A percentile compares a stretch with the other conserved stretches of the same genome.
Evolutionary conservation across 1,140 invertebrate species (phyloP).

Genomic region (Drosophila asahinai): DNA sequence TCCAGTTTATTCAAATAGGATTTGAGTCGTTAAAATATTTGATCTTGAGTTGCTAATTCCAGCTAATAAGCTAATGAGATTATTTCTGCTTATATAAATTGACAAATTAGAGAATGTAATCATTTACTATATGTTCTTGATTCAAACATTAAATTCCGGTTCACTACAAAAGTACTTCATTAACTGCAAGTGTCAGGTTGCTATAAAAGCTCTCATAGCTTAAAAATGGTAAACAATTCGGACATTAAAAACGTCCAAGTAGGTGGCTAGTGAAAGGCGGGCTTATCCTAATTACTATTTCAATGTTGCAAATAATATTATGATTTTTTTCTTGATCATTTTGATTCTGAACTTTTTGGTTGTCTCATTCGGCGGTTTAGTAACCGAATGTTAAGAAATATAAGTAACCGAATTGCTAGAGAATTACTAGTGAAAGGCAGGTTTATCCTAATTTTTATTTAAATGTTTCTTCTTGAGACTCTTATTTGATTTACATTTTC

Average conservation of each 20-base stretch:
- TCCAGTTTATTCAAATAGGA: background rate
- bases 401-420: too few species aligned
- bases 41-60: background rate
- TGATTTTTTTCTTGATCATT: background rate
- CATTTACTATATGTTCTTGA: background rate
- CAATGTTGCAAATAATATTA: background rate
- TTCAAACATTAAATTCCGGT: constrained; percentile 5
- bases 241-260: background rate
- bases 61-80: background rate
- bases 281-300: background rate
- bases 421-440: background rate
- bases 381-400: too few species aligned
- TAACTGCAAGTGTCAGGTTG: background rate
- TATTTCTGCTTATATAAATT: background rate
- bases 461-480: background rate
- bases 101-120: background rate
- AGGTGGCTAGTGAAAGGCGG: background rate
- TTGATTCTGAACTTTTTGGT: too few species aligned
- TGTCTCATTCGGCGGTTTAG: too few species aligned
- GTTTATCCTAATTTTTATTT: background rate
- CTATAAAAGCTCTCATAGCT: background rate
- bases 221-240: background rate
- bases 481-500: too few species aligned
- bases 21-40: background rate
- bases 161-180: constrained; percentile 4